These are phyloP conservation scores for Villa cingulata DNA, from an alignment of 2,888 invertebrate genomes.

Conservation along the genomic window DNA sequence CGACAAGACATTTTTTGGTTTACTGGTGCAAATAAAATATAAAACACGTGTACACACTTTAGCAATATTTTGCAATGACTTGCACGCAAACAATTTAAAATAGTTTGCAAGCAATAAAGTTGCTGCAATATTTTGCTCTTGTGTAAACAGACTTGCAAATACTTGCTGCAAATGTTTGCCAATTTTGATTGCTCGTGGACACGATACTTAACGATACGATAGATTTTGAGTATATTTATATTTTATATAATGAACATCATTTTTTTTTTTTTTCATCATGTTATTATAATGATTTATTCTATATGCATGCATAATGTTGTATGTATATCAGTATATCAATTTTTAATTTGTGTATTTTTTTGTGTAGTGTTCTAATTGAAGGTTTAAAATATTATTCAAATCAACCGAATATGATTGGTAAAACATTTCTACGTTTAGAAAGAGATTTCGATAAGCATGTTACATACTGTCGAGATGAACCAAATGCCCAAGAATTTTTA, in stretches of 20 bases:
- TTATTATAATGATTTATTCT: not conserved
- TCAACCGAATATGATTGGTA: constrained; percentile 76
- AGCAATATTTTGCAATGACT: no score
- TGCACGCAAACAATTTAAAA: no score
- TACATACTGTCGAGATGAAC: constrained; percentile 76
- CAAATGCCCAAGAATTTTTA: constrained; percentile 66
- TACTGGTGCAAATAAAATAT: no score
- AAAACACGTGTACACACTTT: no score
- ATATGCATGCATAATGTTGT: not conserved
- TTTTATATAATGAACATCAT: not conserved
- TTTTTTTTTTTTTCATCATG: not conserved
- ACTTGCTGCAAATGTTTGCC: no score
- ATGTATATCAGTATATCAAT: not conserved
- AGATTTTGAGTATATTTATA: no score
- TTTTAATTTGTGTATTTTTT: not conserved
- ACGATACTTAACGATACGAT: no score
- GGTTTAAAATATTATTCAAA: constrained; percentile 86
- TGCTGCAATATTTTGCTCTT: no score
- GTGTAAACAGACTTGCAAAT: no score
- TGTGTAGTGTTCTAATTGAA: constrained; percentile 67
- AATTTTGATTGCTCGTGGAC: no score
- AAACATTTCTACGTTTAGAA: constrained; percentile 79
- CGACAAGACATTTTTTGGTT: no score
- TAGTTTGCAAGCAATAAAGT: no score
- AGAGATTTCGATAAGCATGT: constrained; percentile 91